Conservation (phyloP, 2,113 vertebrate species). For the Strigops habroptila region DNA sequence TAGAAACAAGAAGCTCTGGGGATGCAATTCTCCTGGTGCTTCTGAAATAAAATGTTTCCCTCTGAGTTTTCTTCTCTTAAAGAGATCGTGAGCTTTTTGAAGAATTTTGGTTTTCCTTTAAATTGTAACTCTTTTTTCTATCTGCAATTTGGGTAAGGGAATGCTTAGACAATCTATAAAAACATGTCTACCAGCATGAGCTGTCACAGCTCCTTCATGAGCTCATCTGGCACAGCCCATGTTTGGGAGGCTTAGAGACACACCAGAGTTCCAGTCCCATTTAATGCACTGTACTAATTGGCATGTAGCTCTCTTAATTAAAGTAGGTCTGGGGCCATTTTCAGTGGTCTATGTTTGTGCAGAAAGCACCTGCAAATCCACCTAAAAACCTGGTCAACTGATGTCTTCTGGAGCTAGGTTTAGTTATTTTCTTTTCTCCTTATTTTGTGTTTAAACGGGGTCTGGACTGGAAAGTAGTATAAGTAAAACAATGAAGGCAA, state of each 20-base stretch:
- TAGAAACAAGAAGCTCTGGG: neutral
- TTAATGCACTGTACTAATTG: neutral
- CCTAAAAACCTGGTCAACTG: neutral
- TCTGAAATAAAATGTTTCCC: neutral
- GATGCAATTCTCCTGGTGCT: neutral
- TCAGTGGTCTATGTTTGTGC: neutral
- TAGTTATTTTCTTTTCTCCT: neutral
- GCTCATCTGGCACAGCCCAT: neutral
- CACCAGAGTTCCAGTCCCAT: neutral
- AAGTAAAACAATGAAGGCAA: neutral
- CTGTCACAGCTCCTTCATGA: neutral
- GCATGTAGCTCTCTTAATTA: conserved; percentile 5
- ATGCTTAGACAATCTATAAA: neutral
- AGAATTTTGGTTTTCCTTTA: neutral
- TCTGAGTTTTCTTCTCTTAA: neutral
- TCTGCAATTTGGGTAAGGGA: neutral
- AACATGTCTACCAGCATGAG: neutral
- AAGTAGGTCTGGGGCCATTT: neutral
- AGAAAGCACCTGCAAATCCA: neutral
- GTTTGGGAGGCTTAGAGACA: neutral
- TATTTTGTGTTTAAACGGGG: neutral
- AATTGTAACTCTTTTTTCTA: neutral
- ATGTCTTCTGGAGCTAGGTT: neutral
- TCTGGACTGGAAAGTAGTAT: neutral
- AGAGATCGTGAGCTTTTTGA: neutral